A percentile compares a stretch with the other conserved stretches of the same genome.
Conservation (phyloP, 1,140 invertebrate genomes). For the Drosophila burlai region DNA sequence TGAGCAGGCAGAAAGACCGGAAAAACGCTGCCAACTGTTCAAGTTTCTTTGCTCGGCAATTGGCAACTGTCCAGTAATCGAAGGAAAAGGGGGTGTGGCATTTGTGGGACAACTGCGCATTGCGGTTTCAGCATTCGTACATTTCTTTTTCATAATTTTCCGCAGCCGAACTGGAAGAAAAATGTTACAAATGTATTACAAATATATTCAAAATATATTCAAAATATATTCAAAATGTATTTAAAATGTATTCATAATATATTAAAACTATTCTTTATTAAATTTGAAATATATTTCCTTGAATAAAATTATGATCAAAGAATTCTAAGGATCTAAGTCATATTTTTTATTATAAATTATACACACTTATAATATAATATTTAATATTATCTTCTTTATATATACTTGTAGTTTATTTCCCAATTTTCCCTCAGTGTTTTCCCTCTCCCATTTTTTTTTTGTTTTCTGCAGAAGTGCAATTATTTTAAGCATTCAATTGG, state of each 20-base stretch:
- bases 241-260: no score
- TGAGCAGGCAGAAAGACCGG: constrained; percentile 59
- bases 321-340: no score
- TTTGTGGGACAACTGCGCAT: constrained; percentile 72
- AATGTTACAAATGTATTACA: not conserved
- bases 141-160: constrained; percentile 54
- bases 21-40: constrained; percentile 65
- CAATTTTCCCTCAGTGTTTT: not conserved
- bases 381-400: not conserved
- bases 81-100: constrained; percentile 26
- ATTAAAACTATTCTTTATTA: no score
- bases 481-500: constrained; percentile 82
- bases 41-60: constrained; percentile 17
- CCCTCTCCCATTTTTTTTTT: not conserved
- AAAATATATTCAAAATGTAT: no score
- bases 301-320: not conserved
- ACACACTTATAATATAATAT: not conserved
- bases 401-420: not conserved
- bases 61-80: constrained; percentile 43
- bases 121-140: constrained; percentile 73
- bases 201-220: no score
- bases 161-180: constrained; percentile 3
- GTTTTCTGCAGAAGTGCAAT: constrained; percentile 56
- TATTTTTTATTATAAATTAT: not conserved
- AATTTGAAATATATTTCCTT: not conserved